Conservation (phyloP, 2,888 invertebrate species). For the Achlya flavicornis region DNA sequence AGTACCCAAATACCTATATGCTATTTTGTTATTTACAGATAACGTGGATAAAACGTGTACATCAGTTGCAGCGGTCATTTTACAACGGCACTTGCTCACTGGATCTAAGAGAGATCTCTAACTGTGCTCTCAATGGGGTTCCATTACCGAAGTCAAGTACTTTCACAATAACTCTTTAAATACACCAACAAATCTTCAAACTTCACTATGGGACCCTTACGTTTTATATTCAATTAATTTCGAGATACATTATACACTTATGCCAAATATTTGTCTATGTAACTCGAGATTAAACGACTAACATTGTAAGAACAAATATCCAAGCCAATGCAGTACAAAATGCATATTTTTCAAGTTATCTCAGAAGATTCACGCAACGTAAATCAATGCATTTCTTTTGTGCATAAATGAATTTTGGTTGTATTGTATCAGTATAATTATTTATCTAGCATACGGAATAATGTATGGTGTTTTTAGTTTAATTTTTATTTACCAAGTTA, state of each 20-base stretch:
- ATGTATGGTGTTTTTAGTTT: constrained; percentile 35
- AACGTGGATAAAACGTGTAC: neutral
- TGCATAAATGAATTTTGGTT: constrained; percentile 39
- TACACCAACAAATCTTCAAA: neutral
- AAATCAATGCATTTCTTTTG: constrained; percentile 25
- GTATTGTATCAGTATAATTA: constrained; percentile 29
- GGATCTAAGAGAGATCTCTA: neutral
- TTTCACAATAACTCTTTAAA: neutral
- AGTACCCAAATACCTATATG: constrained; percentile 11
- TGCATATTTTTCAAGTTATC: constrained; percentile 2
- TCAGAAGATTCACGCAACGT: neutral
- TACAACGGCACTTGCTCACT: neutral
- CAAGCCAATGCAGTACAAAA: constrained; percentile 45
- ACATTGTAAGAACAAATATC: constrained; percentile 17
- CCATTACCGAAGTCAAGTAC: neutral
- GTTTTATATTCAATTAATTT: neutral
- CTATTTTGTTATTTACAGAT: constrained; percentile 27
- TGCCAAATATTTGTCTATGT: neutral
- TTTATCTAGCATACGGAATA: constrained; percentile 23
- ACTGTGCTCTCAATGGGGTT: neutral
- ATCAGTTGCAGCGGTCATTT: neutral
- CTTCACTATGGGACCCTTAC: neutral
- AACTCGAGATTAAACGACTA: neutral
- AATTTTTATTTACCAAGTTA: constrained; percentile 30
- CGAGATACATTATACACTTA: neutral